Evolutionary conservation across 2,888 invertebrate species (phyloP).

Genomic region (Xanthia icteritia): DNA sequence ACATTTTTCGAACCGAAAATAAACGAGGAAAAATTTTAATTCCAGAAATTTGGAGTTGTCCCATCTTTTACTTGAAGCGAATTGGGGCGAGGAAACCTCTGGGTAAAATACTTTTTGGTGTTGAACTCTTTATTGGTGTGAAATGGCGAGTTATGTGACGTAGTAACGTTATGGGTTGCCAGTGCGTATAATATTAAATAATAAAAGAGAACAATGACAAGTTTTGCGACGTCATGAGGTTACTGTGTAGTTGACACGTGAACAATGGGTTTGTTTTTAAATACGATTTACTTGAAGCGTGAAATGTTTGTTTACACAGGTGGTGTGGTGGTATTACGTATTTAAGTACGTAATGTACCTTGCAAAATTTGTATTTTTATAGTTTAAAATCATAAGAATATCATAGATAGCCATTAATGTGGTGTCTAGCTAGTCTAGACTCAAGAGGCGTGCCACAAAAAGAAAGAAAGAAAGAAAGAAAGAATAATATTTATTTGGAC

Average conservation of each 20-base stretch:
- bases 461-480: too few relatives aligned
- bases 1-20: slow-evolving; percentile 22
- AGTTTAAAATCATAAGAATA: not conserved
- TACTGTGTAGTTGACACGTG: slow-evolving; percentile 21
- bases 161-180: slow-evolving; percentile 32
- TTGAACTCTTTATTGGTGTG: slow-evolving; percentile 55
- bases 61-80: slow-evolving; percentile 51
- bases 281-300: slow-evolving; percentile 1
- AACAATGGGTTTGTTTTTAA: slow-evolving; percentile 35
- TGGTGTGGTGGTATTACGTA: not conserved
- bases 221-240: slow-evolving; percentile 18
- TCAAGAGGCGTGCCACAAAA: not conserved
- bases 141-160: slow-evolving; percentile 49
- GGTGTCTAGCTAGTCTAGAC: not conserved
- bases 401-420: not conserved
- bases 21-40: slow-evolving; percentile 21
- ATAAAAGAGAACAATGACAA: slow-evolving; percentile 30
- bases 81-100: slow-evolving; percentile 53
- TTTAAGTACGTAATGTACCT: not conserved
- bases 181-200: slow-evolving; percentile 19
- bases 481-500: too few relatives aligned
- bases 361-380: not conserved
- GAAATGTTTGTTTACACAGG: slow-evolving; percentile 21
- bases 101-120: slow-evolving; percentile 58
- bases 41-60: slow-evolving; percentile 34